Percentiles rank a stretch among this genome's conserved stretches.
These are phyloP conservation scores for Ia io DNA, from an alignment of 2,113 vertebrate genomes.

Conservation along the genomic window DNA sequence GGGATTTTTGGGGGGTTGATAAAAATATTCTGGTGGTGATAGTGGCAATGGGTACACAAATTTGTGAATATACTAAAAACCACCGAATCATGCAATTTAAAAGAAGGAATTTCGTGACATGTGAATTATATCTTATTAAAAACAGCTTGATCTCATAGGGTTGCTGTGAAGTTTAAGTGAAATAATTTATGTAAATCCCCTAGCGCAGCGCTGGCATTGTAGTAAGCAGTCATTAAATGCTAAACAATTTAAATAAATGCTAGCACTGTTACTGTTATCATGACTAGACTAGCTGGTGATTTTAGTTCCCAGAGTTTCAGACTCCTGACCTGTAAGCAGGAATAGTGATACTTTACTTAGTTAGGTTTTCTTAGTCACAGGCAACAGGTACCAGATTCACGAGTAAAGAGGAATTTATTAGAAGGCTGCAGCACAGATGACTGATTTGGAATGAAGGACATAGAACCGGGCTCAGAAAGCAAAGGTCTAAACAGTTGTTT, in stretches of 20 bases:
- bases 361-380: not conserved
- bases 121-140: not conserved
- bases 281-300: not conserved
- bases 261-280: not conserved
- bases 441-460: not conserved
- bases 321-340: not conserved
- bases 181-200: not conserved
- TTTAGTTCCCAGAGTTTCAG: not conserved
- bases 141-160: not conserved
- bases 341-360: not conserved
- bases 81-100: not conserved
- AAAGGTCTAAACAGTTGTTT: not conserved
- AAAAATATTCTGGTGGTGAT: not conserved
- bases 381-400: not conserved
- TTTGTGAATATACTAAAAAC: conserved; percentile 1
- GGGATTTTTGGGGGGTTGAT: not conserved
- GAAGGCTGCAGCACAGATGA: not conserved
- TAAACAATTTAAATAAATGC: not conserved
- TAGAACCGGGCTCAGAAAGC: not conserved
- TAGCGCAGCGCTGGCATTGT: not conserved
- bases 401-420: not conserved
- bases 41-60: not conserved
- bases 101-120: not conserved
- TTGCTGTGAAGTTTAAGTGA: not conserved
- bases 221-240: not conserved